Evolutionary conservation across 1,140 invertebrate genomes (phyloP).

Genomic region (Bombus picipes): DNA sequence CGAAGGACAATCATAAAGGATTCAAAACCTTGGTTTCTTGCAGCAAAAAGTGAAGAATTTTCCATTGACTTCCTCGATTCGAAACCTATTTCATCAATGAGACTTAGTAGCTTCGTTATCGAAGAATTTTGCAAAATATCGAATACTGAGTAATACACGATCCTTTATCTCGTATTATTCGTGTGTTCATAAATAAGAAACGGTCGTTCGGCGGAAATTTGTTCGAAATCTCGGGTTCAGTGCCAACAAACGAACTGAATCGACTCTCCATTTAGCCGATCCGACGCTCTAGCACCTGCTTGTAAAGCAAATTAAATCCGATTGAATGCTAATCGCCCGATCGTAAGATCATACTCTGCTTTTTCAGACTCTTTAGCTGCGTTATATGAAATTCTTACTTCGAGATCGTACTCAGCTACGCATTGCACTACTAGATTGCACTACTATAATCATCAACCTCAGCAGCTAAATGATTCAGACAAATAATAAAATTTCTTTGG

Average conservation of each 20-base stretch:
- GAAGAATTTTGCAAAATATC: slow-evolving; percentile 56
- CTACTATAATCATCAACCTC: neutral
- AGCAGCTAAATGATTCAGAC: neutral
- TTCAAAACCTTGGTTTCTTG: neutral
- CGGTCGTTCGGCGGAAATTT: neutral
- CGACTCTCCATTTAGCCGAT: neutral
- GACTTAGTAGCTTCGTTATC: slow-evolving; percentile 41
- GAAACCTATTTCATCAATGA: neutral
- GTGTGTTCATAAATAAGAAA: neutral
- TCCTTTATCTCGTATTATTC: slow-evolving; percentile 23
- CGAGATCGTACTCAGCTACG: neutral
- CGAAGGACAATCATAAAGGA: slow-evolving; percentile 25
- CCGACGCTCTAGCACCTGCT: slow-evolving; percentile 15
- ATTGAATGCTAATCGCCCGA: slow-evolving; percentile 22
- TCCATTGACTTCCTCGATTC: neutral
- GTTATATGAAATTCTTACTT: neutral
- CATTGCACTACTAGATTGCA: slow-evolving; percentile 17
- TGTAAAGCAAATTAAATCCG: slow-evolving; percentile 6
- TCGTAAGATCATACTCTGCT: neutral
- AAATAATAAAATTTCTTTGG: no score
- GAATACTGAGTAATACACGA: slow-evolving; percentile 68
- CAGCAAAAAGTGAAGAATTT: neutral
- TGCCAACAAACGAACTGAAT: slow-evolving; percentile 5
- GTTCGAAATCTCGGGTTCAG: neutral
- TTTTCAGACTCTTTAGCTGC: slow-evolving; percentile 3